phyloP scores from a whole-genome alignment of 2,888 invertebrate genomes.

The Apodemia duryi region DNA sequence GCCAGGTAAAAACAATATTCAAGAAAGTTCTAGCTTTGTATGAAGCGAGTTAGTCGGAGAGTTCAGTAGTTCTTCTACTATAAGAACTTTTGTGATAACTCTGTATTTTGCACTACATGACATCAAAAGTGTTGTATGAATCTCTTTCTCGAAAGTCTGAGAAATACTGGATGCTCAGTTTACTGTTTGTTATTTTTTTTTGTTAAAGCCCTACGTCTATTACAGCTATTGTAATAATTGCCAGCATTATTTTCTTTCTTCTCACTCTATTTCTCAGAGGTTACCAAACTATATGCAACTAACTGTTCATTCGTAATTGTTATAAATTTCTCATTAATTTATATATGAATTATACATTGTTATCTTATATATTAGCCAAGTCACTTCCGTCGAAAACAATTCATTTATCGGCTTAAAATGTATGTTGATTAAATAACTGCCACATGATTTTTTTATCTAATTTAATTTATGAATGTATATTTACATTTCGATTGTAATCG shows the following conservation, averaged over 20 bases:
- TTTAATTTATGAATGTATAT: neutral
- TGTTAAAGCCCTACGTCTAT: no score
- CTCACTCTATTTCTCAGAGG: neutral
- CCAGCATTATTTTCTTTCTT: neutral
- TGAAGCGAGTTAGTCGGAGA: no score
- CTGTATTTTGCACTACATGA: no score
- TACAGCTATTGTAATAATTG: no score
- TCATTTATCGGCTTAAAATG: constrained; percentile 9
- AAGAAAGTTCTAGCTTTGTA: no score
- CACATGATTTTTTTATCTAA: constrained; percentile 13
- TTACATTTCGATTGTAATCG: neutral
- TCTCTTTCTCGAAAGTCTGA: no score
- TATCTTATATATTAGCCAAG: neutral
- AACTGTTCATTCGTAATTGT: neutral
- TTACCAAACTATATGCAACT: neutral
- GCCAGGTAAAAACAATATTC: no score
- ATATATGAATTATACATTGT: neutral
- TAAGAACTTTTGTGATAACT: no score
- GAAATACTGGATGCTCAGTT: no score
- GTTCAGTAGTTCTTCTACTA: no score
- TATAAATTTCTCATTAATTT: neutral
- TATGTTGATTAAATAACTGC: constrained; percentile 1
- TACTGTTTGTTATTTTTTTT: no score
- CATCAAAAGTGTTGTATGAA: no score
- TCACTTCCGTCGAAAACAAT: constrained; percentile 10